phyloP scores from a whole-genome alignment of 2,797 vertebrate genomes.

The Tragopan temminckii region DNA sequence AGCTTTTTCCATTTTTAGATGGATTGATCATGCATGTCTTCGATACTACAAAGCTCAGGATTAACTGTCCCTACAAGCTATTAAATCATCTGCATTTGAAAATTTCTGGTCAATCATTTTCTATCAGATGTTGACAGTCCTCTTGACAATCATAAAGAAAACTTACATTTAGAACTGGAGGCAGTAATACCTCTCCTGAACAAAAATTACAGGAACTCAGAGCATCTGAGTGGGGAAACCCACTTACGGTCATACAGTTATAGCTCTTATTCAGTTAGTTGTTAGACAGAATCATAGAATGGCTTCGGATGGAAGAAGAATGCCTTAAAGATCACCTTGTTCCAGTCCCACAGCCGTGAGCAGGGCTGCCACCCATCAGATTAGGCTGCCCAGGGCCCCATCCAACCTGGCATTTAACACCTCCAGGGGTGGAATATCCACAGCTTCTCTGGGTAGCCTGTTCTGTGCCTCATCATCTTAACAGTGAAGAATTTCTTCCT shows the following conservation, averaged over 20 bases:
- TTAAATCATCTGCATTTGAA: neutral
- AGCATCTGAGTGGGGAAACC: neutral
- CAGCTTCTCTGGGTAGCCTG: neutral
- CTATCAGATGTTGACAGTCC: neutral
- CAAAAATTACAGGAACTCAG: neutral
- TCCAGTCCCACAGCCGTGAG: neutral
- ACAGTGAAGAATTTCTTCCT: neutral
- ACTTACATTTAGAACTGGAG: neutral
- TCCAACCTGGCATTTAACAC: neutral
- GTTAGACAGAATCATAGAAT: neutral
- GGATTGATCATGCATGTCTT: neutral
- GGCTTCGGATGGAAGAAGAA: neutral
- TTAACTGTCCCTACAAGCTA: neutral
- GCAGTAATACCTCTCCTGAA: neutral
- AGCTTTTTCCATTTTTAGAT: neutral
- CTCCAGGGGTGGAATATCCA: neutral
- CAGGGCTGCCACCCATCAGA: too few relatives aligned
- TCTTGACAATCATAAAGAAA: neutral
- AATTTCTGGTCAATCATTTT: neutral
- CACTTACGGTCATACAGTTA: neutral
- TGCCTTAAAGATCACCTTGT: neutral
- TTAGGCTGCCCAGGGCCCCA: neutral
- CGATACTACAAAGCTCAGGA: neutral
- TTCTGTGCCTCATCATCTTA: neutral
- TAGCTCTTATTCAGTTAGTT: neutral